These are phyloP conservation scores for Tretioscincus oriximinensis DNA, from an alignment of 2,113 vertebrate species.

Conservation along the genomic window DNA sequence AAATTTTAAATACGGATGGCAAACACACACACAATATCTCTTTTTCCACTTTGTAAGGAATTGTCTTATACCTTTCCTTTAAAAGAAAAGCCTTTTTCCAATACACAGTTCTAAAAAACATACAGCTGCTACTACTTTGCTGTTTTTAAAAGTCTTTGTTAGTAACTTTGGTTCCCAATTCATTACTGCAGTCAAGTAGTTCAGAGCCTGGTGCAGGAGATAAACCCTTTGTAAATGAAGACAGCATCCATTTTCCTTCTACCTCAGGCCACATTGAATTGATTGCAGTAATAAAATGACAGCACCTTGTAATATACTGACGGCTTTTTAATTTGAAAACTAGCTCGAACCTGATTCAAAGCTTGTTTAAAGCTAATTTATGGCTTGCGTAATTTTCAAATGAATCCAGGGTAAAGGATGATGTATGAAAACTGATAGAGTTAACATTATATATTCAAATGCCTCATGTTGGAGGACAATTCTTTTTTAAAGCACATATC, in stretches of 20 bases:
- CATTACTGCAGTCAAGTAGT: constrained; percentile 79
- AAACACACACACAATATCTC: neutral
- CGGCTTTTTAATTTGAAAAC: constrained; percentile 84
- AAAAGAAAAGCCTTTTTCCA: constrained; percentile 23
- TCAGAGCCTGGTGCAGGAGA: constrained; percentile 83
- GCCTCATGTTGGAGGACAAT: constrained; percentile 46
- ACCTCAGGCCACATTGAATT: constrained; percentile 80
- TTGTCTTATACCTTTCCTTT: constrained; percentile 35
- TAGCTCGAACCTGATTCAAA: constrained; percentile 76
- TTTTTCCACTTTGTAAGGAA: constrained; percentile 38
- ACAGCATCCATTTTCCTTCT: constrained; percentile 78
- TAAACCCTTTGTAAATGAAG: constrained; percentile 85
- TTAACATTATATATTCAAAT: constrained; percentile 75
- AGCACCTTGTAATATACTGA: constrained; percentile 82
- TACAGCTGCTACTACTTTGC: constrained; percentile 50
- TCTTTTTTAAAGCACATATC: constrained; percentile 3
- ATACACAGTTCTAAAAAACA: constrained; percentile 41
- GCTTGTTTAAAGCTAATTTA: constrained; percentile 90
- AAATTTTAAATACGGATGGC: neutral
- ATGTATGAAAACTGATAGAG: constrained; percentile 73
- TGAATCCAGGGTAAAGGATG: constrained; percentile 70
- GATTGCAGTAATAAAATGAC: constrained; percentile 92
- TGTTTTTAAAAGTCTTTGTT: constrained; percentile 76
- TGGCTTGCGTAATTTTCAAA: constrained; percentile 74
- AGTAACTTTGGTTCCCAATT: constrained; percentile 76